Percentiles rank a stretch among this genome's conserved stretches.
Conservation (phyloP, 92 coral and sea anemone genomes). For the Bergia sp. region DNA sequence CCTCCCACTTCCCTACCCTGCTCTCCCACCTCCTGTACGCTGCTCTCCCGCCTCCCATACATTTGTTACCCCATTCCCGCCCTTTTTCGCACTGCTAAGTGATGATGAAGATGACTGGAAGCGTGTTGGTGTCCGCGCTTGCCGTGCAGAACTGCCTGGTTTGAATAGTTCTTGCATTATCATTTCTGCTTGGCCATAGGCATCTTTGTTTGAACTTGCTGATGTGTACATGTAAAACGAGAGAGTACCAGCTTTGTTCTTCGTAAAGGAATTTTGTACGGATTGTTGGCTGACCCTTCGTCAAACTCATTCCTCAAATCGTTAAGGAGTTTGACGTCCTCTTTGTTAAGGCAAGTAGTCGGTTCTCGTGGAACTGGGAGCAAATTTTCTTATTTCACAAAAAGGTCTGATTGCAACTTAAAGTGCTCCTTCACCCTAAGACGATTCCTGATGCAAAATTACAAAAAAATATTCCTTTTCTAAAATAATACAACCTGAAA, state of each 20-base stretch:
- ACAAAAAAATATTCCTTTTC: too few species aligned
- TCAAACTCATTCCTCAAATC: slow-evolving; percentile 56
- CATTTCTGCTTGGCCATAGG: slow-evolving; percentile 36
- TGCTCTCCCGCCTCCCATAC: too few species aligned
- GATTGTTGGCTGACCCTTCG: slow-evolving; percentile 58
- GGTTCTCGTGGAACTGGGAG: slow-evolving; percentile 26
- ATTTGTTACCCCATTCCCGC: too few species aligned
- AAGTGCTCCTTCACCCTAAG: too few species aligned
- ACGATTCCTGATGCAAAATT: too few species aligned
- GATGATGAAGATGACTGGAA: too few species aligned
- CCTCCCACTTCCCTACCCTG: too few species aligned
- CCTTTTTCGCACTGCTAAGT: too few species aligned
- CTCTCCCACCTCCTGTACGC: too few species aligned
- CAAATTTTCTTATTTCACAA: too few species aligned
- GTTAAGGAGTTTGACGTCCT: slow-evolving; percentile 60
- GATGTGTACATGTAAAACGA: slow-evolving; percentile 56
- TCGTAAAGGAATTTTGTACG: slow-evolving; percentile 48
- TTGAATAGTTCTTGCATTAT: slow-evolving; percentile 42
- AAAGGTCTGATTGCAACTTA: too few species aligned
- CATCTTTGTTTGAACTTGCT: slow-evolving; percentile 36
- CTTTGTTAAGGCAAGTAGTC: slow-evolving; percentile 44
- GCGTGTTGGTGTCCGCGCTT: neutral
- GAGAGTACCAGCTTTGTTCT: slow-evolving; percentile 60
- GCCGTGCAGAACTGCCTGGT: slow-evolving; percentile 25
- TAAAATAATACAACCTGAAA: too few species aligned